These are phyloP conservation scores for Elysia crispata DNA, from an alignment of 2,888 invertebrate species.

Conservation along the genomic window DNA sequence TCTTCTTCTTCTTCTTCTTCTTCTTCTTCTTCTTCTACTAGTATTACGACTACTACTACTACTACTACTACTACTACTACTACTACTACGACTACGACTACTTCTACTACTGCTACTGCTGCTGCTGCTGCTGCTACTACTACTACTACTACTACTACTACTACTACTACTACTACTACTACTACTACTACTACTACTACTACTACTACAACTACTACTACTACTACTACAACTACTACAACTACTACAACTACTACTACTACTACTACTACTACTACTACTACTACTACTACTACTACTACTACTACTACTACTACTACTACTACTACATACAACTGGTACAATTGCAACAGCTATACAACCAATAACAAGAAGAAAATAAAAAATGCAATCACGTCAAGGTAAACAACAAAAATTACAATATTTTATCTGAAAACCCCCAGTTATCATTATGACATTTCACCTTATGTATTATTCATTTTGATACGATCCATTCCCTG, in stretches of 20 bases:
- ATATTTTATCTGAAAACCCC: no score
- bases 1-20: not conserved
- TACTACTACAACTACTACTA: slow-evolving; percentile 33
- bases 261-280: slow-evolving; percentile 33
- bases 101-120: no score
- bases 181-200: slow-evolving; percentile 28
- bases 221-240: slow-evolving; percentile 31
- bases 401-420: no score
- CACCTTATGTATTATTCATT: no score
- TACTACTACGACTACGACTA: no score
- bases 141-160: slow-evolving; percentile 2
- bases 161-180: slow-evolving; percentile 5
- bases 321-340: no score
- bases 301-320: slow-evolving; percentile 34
- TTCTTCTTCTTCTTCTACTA: no score
- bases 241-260: slow-evolving; percentile 33
- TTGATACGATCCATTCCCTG: no score
- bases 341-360: slow-evolving; percentile 11
- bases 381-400: no score
- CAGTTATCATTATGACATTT: no score
- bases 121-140: not conserved
- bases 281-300: slow-evolving; percentile 34
- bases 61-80: no score
- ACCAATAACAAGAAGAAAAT: slow-evolving; percentile 2
- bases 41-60: no score